Conservation (phyloP, 2,888 invertebrate genomes). For the Atrina japonica region DNA sequence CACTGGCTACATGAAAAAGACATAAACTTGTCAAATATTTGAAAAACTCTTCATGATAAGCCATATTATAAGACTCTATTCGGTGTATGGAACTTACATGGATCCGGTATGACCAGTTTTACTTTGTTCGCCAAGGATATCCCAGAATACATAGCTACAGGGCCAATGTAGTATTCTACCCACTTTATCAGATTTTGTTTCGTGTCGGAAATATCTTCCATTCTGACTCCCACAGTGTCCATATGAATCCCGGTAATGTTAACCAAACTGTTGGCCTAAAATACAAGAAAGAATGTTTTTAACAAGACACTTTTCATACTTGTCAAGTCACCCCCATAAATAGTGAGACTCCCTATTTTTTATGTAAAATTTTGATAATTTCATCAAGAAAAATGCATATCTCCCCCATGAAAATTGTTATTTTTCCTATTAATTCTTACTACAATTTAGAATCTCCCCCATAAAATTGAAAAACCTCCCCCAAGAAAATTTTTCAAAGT, state of each 20-base stretch:
- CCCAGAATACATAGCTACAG: slow-evolving; percentile 76
- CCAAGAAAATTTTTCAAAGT: too few relatives aligned
- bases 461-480: too few relatives aligned
- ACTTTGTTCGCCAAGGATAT: slow-evolving; percentile 72
- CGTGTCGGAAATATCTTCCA: slow-evolving; percentile 68
- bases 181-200: slow-evolving; percentile 73
- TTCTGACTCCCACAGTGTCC: slow-evolving; percentile 69
- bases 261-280: slow-evolving; percentile 63
- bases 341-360: too few relatives aligned
- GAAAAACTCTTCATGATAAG: too few relatives aligned
- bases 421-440: background rate
- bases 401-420: background rate
- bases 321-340: background rate
- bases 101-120: slow-evolving; percentile 66
- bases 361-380: too few relatives aligned
- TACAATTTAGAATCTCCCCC: too few relatives aligned
- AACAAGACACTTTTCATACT: background rate
- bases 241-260: slow-evolving; percentile 69
- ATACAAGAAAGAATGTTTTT: background rate
- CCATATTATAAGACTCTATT: too few relatives aligned
- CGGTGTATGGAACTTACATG: slow-evolving; percentile 56
- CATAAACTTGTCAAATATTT: too few relatives aligned
- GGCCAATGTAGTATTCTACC: slow-evolving; percentile 73
- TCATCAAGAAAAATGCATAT: too few relatives aligned
- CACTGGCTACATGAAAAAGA: too few relatives aligned